Evolutionary conservation across 2,888 invertebrate species (phyloP).

Genomic region (Fragum fragum): DNA sequence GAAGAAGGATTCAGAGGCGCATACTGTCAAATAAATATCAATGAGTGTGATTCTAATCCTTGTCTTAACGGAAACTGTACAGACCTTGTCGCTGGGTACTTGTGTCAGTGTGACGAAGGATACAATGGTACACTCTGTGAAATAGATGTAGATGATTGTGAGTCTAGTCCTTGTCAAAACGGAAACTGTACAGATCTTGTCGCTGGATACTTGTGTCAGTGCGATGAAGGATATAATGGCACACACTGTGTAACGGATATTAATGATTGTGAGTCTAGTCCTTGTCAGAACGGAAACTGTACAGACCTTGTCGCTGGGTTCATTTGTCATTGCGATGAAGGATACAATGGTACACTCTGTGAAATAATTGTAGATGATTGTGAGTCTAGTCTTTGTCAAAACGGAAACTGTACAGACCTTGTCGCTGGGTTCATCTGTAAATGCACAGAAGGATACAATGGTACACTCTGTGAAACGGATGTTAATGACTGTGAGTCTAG

Average conservation of each 20-base stretch:
- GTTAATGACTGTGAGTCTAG: conserved; percentile 10
- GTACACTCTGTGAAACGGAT: neutral
- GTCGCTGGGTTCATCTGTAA: neutral
- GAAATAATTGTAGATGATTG: conserved; percentile 16
- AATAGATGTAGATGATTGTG: conserved; percentile 3
- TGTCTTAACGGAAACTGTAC: conserved; percentile 7
- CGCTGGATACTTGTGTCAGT: neutral
- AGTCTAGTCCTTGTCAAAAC: neutral
- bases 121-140: neutral
- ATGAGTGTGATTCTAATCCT: conserved; percentile 8
- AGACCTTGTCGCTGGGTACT: neutral
- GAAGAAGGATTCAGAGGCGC: conserved; percentile 38
- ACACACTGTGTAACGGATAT: conserved; percentile 54
- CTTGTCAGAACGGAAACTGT: conserved; percentile 24
- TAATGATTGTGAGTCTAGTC: conserved; percentile 1
- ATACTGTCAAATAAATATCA: conserved; percentile 53
- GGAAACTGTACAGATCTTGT: conserved; percentile 5
- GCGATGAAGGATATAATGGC: conserved; percentile 40
- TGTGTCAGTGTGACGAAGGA: neutral
- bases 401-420: conserved; percentile 17
- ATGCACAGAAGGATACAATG: conserved; percentile 3
- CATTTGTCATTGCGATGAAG: neutral
- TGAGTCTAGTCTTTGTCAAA: neutral
- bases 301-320: neutral
- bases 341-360: conserved; percentile 6